phyloP scores from a whole-genome alignment of 2,888 invertebrate genomes.

The Drosophila antonietae region DNA sequence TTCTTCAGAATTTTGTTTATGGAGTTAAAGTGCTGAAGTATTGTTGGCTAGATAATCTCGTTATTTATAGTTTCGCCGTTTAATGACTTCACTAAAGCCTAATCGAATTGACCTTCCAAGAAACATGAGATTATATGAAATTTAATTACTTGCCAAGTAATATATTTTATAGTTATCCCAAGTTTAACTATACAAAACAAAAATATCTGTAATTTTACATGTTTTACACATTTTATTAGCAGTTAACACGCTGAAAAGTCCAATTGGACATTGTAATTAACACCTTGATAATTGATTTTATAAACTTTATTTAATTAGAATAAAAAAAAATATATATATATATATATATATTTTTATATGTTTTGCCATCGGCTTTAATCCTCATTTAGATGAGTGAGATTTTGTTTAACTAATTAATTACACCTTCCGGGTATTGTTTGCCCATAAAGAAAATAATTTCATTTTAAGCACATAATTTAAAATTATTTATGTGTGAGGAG shows the following conservation, averaged over 20 bases:
- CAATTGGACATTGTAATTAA: slow-evolving; percentile 3
- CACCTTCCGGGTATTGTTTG: background rate
- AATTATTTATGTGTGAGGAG: slow-evolving; percentile 6
- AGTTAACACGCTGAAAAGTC: slow-evolving; percentile 10
- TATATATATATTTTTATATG: too few relatives aligned
- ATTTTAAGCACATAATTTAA: slow-evolving; percentile 9
- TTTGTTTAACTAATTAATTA: background rate
- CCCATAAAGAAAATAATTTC: background rate
- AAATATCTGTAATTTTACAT: background rate
- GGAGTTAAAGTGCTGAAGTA: background rate
- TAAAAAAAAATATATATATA: too few relatives aligned
- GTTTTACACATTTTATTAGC: background rate
- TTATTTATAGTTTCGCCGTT: background rate
- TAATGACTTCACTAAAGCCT: background rate
- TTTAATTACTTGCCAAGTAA: background rate
- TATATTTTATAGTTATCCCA: background rate
- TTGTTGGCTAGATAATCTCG: background rate
- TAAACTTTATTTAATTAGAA: background rate
- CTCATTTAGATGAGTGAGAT: slow-evolving; percentile 32
- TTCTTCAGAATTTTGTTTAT: background rate
- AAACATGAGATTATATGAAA: background rate
- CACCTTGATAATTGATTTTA: slow-evolving; percentile 11
- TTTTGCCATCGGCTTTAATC: slow-evolving; percentile 18
- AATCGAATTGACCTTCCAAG: background rate
- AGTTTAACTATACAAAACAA: background rate